These are phyloP conservation scores for Ferrisia virgata DNA, from an alignment of 2,888 invertebrate genomes.

Conservation along the genomic window DNA sequence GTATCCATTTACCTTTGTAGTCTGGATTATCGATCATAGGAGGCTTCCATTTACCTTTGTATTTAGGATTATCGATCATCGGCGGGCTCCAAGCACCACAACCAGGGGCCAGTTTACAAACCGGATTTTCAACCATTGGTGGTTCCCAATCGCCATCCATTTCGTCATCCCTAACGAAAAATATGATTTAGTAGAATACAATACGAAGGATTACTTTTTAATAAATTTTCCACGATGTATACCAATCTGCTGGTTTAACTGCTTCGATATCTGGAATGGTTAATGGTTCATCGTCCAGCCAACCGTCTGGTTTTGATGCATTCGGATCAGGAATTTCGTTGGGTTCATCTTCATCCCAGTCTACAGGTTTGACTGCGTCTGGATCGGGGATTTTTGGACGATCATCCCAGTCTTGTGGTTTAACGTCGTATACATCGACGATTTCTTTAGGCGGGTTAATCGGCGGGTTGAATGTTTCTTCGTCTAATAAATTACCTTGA, in stretches of 20 bases:
- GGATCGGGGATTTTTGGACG: constrained; percentile 88
- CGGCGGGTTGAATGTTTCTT: constrained; percentile 73
- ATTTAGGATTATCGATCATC: constrained; percentile 80
- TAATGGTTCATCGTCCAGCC: constrained; percentile 88
- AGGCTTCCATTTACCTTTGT: constrained; percentile 91
- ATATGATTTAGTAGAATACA: background rate
- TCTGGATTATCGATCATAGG: constrained; percentile 87
- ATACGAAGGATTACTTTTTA: background rate
- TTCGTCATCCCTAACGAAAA: constrained; percentile 72
- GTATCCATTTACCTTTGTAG: constrained; percentile 93
- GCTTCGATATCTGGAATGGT: constrained; percentile 84
- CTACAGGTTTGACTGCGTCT: constrained; percentile 83
- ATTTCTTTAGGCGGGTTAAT: constrained; percentile 94
- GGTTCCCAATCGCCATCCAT: constrained; percentile 99
- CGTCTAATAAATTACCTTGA: constrained; percentile 80
- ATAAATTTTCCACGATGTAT: constrained; percentile 44
- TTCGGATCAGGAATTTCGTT: constrained; percentile 81
- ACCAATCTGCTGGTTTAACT: constrained; percentile 85
- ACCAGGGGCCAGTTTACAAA: constrained; percentile 74
- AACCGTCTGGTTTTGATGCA: constrained; percentile 81
- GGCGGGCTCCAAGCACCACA: constrained; percentile 91
- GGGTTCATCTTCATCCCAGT: constrained; percentile 96
- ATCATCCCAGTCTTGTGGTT: constrained; percentile 95
- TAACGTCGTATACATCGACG: constrained; percentile 58
- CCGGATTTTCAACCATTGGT: constrained; percentile 85